A percentile compares a stretch with the other conserved stretches of the same genome.
These are phyloP conservation scores for Adelosebastes latens DNA, from an alignment of 2,797 vertebrate genomes.

Conservation along the genomic window DNA sequence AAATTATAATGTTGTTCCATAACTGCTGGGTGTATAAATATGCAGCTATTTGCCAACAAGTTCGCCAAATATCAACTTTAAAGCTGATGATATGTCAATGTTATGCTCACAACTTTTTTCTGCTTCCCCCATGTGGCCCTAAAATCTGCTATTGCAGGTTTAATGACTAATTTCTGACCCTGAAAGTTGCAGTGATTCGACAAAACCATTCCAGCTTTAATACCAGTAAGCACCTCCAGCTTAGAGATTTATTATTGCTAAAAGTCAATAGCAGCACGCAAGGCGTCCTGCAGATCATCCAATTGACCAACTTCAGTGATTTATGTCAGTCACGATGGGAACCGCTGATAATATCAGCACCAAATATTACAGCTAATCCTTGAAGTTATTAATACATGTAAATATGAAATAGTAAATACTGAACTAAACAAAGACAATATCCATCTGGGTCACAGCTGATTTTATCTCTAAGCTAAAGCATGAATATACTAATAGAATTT, in stretches of 20 bases:
- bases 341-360: slow-evolving; percentile 12
- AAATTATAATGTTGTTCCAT: background rate
- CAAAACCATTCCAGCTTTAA: slow-evolving; percentile 31
- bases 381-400: slow-evolving; percentile 9
- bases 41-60: background rate
- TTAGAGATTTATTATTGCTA: slow-evolving; percentile 23
- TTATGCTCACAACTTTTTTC: background rate
- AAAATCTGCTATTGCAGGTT: background rate
- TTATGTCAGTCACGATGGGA: slow-evolving; percentile 21
- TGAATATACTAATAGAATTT: background rate
- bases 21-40: background rate
- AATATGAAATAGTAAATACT: slow-evolving; percentile 5
- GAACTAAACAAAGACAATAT: background rate
- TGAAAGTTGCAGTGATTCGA: background rate
- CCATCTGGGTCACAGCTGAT: background rate
- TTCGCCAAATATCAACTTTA: background rate
- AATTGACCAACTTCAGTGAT: slow-evolving; percentile 39
- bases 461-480: background rate
- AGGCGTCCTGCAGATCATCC: slow-evolving; percentile 24
- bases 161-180: background rate
- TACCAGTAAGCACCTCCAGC: background rate
- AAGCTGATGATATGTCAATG: background rate
- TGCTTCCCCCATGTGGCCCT: background rate
- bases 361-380: slow-evolving; percentile 4
- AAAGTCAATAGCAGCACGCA: slow-evolving; percentile 17